Conservation (phyloP, 2,113 vertebrate species). For the Grus americana region DNA sequence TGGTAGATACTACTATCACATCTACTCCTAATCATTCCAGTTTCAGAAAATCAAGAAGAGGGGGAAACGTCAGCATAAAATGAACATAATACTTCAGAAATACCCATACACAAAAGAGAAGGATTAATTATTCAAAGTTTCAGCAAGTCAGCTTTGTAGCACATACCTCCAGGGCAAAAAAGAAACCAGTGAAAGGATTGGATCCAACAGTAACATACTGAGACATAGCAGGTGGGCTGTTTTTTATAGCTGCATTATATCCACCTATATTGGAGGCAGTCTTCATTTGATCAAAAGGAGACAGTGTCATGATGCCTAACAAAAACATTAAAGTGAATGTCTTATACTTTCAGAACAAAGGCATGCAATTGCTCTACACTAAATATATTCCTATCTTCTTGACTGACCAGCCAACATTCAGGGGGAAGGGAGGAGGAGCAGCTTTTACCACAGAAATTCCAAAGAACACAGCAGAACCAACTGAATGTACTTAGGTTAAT, state of each 20-base stretch:
- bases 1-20: background rate
- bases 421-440: background rate
- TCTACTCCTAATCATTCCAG: background rate
- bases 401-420: background rate
- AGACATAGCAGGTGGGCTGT: conserved; percentile 95
- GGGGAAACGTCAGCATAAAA: background rate
- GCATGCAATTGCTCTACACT: background rate
- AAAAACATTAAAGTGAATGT: background rate
- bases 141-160: background rate
- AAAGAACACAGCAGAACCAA: background rate
- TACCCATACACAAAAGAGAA: background rate
- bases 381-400: background rate
- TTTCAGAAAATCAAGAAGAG: background rate
- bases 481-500: background rate
- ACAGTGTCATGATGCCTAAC: conserved; percentile 91
- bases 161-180: conserved; percentile 94
- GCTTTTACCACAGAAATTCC: background rate
- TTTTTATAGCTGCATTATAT: conserved; percentile 92
- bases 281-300: conserved; percentile 98
- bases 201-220: conserved; percentile 95
- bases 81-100: background rate
- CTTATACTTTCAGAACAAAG: conserved; percentile 13
- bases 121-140: background rate
- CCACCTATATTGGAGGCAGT: conserved; percentile 96
- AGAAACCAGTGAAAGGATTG: conserved; percentile 94